Conservation (phyloP, 2,113 vertebrate genomes). For the Phyllostomus discolor region DNA sequence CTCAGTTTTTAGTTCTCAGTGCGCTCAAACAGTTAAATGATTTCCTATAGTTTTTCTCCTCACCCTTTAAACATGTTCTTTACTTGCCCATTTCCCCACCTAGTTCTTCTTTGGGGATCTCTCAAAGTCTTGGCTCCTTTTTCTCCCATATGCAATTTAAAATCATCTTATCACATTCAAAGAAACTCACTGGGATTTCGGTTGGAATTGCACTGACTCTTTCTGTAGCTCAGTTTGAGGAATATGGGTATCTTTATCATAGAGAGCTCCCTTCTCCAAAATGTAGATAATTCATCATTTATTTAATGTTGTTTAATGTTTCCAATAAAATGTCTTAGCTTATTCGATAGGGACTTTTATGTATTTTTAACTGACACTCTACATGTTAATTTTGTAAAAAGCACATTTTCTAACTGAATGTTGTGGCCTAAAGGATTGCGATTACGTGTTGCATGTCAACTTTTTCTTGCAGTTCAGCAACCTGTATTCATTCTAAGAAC, state of each 20-base stretch:
- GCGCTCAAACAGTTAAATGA: background rate
- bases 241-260: background rate
- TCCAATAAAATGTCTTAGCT: background rate
- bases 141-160: background rate
- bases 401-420: background rate
- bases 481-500: background rate
- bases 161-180: background rate
- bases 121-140: background rate
- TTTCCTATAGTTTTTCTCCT: background rate
- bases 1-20: background rate
- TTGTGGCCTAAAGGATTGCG: background rate
- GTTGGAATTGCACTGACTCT: background rate
- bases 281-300: background rate
- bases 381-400: background rate
- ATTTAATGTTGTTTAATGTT: background rate
- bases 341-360: background rate
- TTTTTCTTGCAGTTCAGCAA: background rate
- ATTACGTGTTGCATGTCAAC: background rate
- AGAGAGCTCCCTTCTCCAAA: background rate
- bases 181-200: background rate
- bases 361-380: background rate
- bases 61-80: background rate
- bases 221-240: background rate
- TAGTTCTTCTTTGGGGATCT: background rate
- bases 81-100: background rate